A percentile compares a stretch with the other conserved stretches of the same genome.
Evolutionary conservation across 2,113 vertebrate species (phyloP).

Genomic region (Calidris pygmaea): DNA sequence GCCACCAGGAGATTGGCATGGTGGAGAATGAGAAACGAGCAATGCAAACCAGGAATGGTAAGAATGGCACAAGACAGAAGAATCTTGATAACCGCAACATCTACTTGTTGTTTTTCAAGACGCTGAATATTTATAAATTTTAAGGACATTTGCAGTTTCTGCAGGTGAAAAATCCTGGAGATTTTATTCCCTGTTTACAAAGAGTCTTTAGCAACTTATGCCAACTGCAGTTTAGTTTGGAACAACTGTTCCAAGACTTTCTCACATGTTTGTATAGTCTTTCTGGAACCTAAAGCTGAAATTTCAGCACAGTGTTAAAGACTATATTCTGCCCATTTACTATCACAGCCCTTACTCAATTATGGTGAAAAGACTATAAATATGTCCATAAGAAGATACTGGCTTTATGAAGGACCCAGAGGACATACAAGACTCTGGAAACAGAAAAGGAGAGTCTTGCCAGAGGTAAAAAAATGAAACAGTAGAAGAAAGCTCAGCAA

Average conservation of each 20-base stretch:
- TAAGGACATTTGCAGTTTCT: not conserved
- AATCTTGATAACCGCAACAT: not conserved
- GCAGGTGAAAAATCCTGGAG: not conserved
- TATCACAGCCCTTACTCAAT: not conserved
- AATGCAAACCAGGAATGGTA: not conserved
- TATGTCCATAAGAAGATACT: not conserved
- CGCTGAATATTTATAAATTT: not conserved
- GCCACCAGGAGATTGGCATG: not conserved
- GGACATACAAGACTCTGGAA: not conserved
- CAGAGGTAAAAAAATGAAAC: not conserved
- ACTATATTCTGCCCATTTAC: not conserved
- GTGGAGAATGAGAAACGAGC: not conserved
- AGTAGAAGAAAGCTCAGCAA: not conserved
- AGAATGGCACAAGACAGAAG: not conserved
- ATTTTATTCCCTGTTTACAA: not conserved
- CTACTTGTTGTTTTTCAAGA: not conserved
- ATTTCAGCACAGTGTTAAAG: not conserved
- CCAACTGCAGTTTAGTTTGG: not conserved
- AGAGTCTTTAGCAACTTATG: not conserved
- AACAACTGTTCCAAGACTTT: not conserved
- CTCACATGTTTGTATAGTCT: not conserved
- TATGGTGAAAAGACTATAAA: not conserved
- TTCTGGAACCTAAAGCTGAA: not conserved
- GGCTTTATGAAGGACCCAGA: not conserved
- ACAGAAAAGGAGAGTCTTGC: not conserved